Evolutionary conservation across 2,888 invertebrate genomes (phyloP).

Genomic region (Melikaiella ostensackeni): DNA sequence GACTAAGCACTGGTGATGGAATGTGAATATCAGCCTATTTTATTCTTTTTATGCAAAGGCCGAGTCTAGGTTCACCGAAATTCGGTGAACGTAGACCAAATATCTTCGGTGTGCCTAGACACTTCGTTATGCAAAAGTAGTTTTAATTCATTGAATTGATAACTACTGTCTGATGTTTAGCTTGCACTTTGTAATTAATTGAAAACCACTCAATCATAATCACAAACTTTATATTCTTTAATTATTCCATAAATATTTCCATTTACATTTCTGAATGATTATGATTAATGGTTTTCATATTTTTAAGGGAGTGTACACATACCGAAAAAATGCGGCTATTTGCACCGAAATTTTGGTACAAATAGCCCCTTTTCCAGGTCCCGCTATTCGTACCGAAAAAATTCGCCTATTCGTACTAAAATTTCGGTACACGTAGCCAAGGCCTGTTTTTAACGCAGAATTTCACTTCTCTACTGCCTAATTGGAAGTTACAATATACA

Average conservation of each 20-base stretch:
- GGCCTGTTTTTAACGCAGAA: background rate
- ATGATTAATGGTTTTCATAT: background rate
- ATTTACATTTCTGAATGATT: background rate
- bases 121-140: background rate
- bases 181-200: background rate
- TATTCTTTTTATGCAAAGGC: background rate
- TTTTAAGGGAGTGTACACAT: background rate
- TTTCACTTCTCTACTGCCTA: background rate
- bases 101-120: too few species aligned
- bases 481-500: background rate
- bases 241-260: background rate
- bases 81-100: too few species aligned
- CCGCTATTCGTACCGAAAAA: too few species aligned
- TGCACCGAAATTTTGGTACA: too few species aligned
- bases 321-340: too few species aligned
- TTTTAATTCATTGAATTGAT: background rate
- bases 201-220: background rate
- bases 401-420: too few species aligned
- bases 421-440: too few species aligned
- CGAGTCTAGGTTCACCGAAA: too few species aligned
- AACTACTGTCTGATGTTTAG: background rate
- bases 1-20: conserved; percentile 9
- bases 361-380: too few species aligned
- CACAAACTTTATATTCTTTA: background rate
- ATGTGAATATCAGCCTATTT: conserved; percentile 1